Base-by-base conservation (phyloP, 1,140 invertebrate genomes). In the Diuraphis noxia region DNA sequence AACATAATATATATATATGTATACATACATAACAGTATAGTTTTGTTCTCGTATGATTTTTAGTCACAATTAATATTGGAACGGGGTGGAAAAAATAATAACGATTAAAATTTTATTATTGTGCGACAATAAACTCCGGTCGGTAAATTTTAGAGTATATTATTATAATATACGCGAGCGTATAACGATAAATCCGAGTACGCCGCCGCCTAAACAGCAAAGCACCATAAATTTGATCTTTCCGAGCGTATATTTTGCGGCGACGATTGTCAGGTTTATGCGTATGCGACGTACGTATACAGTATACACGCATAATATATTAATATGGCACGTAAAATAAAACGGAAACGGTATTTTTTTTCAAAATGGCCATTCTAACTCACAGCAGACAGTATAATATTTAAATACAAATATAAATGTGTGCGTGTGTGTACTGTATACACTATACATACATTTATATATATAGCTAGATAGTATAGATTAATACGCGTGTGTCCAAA, bases 121-220 rank as follows among this genome's bases (percentile, higher is more conserved):
- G 85, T 46, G 30, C 84, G 84, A 49, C 72, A 41, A 79, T 90
- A 90, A 90, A 90, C 89, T 81, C 10, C 89, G 77, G 89, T 91
- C 89, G 43, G 89, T 82, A 82, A 91, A 91, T 81, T 91, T 91
- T 13, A 36, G 36, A 86, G 43, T n/a, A 36, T 46, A 36, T 9
- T 46, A 36, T 9, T 43, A 38, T 13, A 72, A 81, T 81, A 81
- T 81, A 81, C 38, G 17, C 34, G 84, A 38, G 38, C 10, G 38
- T 41, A 82, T 17, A 30, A 46, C 85, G 49, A 87, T 87, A 87
- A 87, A 87, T 87, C 49, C 8, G 84, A 85, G 30, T 13, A 19
- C n/a, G 17, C 41, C 43, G 84, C 36, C 84, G 85, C 49, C 46
- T 38, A 56, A 38, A 87, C 85, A 43, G 40, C 79, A 85, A 36